Percentiles rank a stretch among this genome's conserved stretches.
These are phyloP conservation scores for Drosophila algonquin DNA, from an alignment of 2,888 invertebrate species.

Conservation along the genomic window DNA sequence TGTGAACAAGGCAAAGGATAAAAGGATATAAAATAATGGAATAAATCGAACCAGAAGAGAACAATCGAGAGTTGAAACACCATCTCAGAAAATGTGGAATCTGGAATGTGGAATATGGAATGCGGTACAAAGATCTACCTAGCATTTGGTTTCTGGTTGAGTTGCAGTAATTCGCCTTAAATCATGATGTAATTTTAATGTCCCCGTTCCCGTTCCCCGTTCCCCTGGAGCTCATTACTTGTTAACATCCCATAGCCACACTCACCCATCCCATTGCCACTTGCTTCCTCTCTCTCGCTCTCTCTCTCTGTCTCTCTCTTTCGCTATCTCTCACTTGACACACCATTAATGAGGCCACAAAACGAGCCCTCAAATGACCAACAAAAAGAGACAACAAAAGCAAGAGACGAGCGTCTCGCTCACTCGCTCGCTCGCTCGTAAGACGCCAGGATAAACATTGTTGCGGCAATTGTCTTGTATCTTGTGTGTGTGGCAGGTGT, in stretches of 20 bases:
- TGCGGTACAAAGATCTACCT: not conserved
- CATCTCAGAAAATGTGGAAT: not conserved
- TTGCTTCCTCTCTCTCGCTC: not conserved
- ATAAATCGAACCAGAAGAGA: not conserved
- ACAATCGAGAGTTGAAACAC: not conserved
- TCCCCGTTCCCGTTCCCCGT: constrained; percentile 13
- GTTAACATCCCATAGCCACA: constrained; percentile 36
- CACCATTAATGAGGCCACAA: constrained; percentile 45
- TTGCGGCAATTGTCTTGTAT: constrained; percentile 45
- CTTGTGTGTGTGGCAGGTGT: constrained; percentile 31
- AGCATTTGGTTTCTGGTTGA: not conserved
- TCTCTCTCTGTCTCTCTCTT: not conserved
- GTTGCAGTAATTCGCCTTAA: not conserved
- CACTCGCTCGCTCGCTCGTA: not conserved
- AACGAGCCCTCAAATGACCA: constrained; percentile 40
- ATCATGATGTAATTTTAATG: constrained; percentile 39
- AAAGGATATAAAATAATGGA: not conserved
- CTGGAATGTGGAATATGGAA: not conserved
- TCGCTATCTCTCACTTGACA: not conserved
- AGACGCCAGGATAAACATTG: constrained; percentile 37
- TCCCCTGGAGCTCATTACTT: constrained; percentile 45
- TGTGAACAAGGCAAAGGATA: too few relatives aligned
- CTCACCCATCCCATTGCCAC: not conserved
- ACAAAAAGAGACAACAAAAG: constrained; percentile 27
- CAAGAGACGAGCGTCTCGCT: constrained; percentile 1